A percentile compares a stretch with the other conserved stretches of the same genome.
Conservation (phyloP, 2,113 vertebrate species). For the Bufo bufo region DNA sequence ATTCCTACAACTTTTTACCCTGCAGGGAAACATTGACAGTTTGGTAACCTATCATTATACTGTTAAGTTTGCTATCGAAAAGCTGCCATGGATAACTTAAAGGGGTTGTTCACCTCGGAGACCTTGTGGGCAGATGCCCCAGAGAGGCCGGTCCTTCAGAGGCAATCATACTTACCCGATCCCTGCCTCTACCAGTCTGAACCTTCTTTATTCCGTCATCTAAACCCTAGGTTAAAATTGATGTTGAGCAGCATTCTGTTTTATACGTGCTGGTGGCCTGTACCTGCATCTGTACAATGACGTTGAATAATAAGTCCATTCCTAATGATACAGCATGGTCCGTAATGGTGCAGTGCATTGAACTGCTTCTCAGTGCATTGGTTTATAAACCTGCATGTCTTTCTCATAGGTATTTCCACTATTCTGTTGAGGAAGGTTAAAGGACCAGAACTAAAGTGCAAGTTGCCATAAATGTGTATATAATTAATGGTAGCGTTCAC, state of each 20-base stretch:
- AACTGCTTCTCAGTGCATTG: constrained; percentile 21
- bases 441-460: constrained; percentile 36
- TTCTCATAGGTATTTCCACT: not conserved
- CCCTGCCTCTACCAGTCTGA: not conserved
- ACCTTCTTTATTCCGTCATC: not conserved
- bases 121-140: too few relatives aligned
- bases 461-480: not conserved
- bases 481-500: not conserved
- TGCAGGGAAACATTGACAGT: not conserved
- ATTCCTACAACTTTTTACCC: not conserved
- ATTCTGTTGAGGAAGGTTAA: not conserved
- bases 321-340: not conserved
- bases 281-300: not conserved
- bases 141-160: too few relatives aligned
- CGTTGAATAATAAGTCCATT: not conserved
- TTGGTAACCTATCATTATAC: not conserved
- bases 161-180: too few relatives aligned
- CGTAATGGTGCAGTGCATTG: not conserved
- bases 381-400: not conserved
- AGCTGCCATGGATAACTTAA: too few relatives aligned
- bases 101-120: too few relatives aligned
- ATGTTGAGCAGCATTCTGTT: not conserved
- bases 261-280: not conserved
- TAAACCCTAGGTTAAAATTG: not conserved
- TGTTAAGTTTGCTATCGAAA: too few relatives aligned